Evolutionary conservation across 2,888 invertebrate genomes (phyloP).

Genomic region (Idaea dimidiata): DNA sequence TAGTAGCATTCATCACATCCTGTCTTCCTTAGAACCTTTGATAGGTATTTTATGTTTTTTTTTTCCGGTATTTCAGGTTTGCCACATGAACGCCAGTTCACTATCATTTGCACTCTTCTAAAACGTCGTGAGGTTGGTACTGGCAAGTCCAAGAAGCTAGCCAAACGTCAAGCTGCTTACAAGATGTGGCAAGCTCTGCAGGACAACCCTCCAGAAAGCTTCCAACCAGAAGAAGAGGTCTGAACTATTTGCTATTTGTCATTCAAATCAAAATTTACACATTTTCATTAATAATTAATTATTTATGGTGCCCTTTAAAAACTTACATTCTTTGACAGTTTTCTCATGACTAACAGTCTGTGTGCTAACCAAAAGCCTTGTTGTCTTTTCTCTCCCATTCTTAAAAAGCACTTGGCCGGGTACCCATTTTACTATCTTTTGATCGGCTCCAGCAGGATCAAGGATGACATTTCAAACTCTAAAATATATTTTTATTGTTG

Average conservation of each 20-base stretch:
- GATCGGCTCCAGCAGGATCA: conserved; percentile 49
- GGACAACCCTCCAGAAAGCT: conserved; percentile 86
- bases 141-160: conserved; percentile 97
- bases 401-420: conserved; percentile 70
- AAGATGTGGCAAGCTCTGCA: conserved; percentile 95
- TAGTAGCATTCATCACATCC: too few relatives aligned
- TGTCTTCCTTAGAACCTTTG: too few relatives aligned
- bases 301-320: not conserved
- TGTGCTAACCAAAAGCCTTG: conserved; percentile 7
- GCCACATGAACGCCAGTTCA: conserved; percentile 96
- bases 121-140: conserved; percentile 92
- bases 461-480: conserved; percentile 34
- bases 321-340: not conserved
- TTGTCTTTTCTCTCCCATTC: conserved; percentile 50
- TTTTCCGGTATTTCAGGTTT: conserved; percentile 78
- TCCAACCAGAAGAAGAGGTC: conserved; percentile 85
- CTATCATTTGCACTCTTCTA: conserved; percentile 93
- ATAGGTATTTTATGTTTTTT: not conserved
- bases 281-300: not conserved
- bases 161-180: conserved; percentile 97
- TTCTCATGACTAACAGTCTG: conserved; percentile 14
- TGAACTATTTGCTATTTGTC: not conserved
- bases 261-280: conserved; percentile 1
- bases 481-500: conserved; percentile 41
- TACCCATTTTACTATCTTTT: conserved; percentile 81